These are phyloP conservation scores for Chionoecetes opilio DNA, from an alignment of 1,140 invertebrate genomes.

Conservation along the genomic window DNA sequence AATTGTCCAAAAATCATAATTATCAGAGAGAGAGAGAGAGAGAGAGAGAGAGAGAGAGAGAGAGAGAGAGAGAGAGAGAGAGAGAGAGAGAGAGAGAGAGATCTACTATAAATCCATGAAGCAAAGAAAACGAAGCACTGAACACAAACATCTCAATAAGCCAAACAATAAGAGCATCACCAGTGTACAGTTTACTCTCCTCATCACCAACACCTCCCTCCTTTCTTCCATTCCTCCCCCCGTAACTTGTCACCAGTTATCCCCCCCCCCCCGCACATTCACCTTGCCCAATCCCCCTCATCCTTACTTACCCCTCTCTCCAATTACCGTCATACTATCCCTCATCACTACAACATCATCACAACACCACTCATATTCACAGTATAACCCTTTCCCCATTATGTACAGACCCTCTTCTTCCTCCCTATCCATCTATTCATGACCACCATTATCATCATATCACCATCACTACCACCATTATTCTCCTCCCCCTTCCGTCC, in stretches of 20 bases:
- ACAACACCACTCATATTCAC: no score
- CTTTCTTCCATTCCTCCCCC: not conserved
- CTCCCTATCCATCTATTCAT: not conserved
- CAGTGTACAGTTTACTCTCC: no score
- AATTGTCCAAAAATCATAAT: not conserved
- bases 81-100: conserved; percentile 43
- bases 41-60: conserved; percentile 51
- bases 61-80: conserved; percentile 51
- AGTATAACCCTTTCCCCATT: not conserved
- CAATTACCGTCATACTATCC: not conserved
- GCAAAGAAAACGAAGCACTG: no score
- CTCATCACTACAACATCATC: no score
- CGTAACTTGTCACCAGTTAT: not conserved
- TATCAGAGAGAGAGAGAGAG: conserved; percentile 43
- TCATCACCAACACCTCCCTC: no score
- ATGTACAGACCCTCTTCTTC: not conserved
- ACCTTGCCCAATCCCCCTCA: not conserved
- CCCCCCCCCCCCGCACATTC: not conserved
- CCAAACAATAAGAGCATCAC: no score
- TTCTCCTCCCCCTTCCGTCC: not conserved
- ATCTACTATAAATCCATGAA: no score
- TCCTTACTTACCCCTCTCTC: not conserved
- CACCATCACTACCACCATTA: not conserved
- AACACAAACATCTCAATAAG: no score
- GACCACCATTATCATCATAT: not conserved